Percentiles rank a stretch among this genome's conserved stretches.
Evolutionary conservation across 2,113 vertebrate species (phyloP).

Genomic region (Ictalurus punctatus): DNA sequence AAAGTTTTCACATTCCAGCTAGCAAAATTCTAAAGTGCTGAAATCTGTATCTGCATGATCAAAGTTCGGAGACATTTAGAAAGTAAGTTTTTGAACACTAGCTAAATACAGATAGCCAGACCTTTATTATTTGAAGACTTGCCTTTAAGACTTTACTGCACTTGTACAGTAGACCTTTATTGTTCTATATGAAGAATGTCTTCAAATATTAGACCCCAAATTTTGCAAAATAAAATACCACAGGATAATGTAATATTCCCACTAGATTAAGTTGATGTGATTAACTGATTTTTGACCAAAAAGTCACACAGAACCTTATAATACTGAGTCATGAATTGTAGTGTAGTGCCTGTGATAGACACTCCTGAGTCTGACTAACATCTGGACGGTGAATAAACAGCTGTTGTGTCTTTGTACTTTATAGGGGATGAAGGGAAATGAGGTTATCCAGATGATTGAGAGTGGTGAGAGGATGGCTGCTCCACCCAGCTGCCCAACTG

Average conservation of each 20-base stretch:
- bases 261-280: no score
- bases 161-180: no score
- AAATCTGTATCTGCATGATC: no score
- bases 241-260: neutral
- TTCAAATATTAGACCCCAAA: neutral
- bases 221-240: neutral
- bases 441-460: conserved; percentile 91
- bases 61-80: no score
- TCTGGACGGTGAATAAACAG: neutral
- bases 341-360: neutral
- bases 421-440: conserved; percentile 94
- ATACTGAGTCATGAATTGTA: neutral
- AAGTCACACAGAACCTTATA: neutral
- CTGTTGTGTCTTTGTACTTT: neutral
- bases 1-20: no score
- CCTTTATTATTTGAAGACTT: no score
- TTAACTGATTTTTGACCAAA: neutral
- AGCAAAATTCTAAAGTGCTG: no score
- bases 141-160: no score
- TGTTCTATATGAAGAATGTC: neutral
- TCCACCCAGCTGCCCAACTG: conserved; percentile 80
- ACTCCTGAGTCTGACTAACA: neutral
- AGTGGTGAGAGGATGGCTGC: conserved; percentile 83
- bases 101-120: no score
- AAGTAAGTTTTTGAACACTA: no score